These are phyloP conservation scores for Sciurus niger DNA, from an alignment of 2,113 vertebrate species.

Conservation along the genomic window DNA sequence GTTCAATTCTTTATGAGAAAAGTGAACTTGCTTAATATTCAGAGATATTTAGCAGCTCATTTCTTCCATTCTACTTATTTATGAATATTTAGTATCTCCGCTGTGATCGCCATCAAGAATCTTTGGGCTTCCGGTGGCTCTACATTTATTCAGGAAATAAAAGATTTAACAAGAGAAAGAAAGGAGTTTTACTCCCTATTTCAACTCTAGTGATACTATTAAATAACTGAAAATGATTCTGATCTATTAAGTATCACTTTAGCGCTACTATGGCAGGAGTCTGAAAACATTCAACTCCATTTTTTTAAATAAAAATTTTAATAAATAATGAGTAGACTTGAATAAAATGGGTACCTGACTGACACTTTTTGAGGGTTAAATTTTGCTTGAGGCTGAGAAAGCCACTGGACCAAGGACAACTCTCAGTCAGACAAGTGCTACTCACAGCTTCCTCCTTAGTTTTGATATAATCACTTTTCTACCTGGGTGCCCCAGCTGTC, in stretches of 20 bases:
- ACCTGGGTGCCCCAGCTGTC: slow-evolving; percentile 57
- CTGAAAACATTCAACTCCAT: not conserved
- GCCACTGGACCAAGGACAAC: not conserved
- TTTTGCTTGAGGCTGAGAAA: not conserved
- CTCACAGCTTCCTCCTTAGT: slow-evolving; percentile 29
- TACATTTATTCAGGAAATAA: not conserved
- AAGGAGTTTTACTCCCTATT: not conserved
- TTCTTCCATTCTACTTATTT: not conserved
- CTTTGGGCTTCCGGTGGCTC: not conserved
- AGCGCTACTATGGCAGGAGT: not conserved
- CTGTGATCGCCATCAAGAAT: not conserved
- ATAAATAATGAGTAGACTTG: not conserved
- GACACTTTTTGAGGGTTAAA: not conserved
- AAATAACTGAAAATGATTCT: slow-evolving; percentile 18
- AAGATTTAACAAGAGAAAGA: not conserved
- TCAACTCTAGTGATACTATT: not conserved
- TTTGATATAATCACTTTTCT: slow-evolving; percentile 42
- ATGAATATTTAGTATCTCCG: not conserved
- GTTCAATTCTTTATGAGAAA: slow-evolving; percentile 40
- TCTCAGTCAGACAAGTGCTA: not conserved
- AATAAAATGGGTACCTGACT: not conserved
- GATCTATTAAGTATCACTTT: not conserved
- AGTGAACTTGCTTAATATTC: slow-evolving; percentile 18
- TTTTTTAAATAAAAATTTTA: not conserved
- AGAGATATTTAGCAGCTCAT: not conserved